A percentile compares a stretch with the other conserved stretches of the same genome.
Conservation (phyloP, 2,888 invertebrate species). For the Scotopteryx bipunctaria region DNA sequence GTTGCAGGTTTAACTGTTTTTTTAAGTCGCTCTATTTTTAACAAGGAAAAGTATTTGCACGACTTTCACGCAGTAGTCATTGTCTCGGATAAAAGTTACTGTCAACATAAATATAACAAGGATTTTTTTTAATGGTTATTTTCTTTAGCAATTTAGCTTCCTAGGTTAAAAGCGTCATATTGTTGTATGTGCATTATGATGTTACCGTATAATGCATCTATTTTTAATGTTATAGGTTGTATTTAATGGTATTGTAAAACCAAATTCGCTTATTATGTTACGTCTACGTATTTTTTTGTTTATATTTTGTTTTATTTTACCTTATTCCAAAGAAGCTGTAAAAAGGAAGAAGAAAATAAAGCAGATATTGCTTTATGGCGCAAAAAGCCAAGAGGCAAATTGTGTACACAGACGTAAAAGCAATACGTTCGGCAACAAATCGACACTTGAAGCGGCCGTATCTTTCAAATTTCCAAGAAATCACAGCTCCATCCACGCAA, state of each 20-base stretch:
- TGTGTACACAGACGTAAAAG: slow-evolving; percentile 39
- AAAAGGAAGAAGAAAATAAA: slow-evolving; percentile 16
- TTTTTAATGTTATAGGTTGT: too few relatives aligned
- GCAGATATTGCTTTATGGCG: slow-evolving; percentile 25
- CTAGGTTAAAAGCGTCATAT: too few relatives aligned
- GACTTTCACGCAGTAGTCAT: too few relatives aligned
- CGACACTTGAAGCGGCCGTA: slow-evolving; percentile 46
- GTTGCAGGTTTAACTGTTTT: slow-evolving; percentile 29
- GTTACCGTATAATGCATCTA: too few relatives aligned
- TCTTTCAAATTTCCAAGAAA: slow-evolving; percentile 54
- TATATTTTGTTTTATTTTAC: slow-evolving; percentile 3
- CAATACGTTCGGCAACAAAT: slow-evolving; percentile 46
- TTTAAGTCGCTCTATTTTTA: too few relatives aligned
- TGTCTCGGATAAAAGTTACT: too few relatives aligned
- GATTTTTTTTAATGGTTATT: too few relatives aligned
- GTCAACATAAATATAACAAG: too few relatives aligned
- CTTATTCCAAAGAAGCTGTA: slow-evolving; percentile 5
- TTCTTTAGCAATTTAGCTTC: too few relatives aligned
- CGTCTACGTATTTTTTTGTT: background rate
- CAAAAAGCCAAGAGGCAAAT: slow-evolving; percentile 31
- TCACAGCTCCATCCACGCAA: slow-evolving; percentile 56
- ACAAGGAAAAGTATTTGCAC: too few relatives aligned
- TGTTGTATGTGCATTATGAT: too few relatives aligned
- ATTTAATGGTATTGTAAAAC: slow-evolving; percentile 12
- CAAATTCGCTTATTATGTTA: background rate